Conservation (phyloP, 2,888 invertebrate species). For the Agriopis leucophaearia region DNA sequence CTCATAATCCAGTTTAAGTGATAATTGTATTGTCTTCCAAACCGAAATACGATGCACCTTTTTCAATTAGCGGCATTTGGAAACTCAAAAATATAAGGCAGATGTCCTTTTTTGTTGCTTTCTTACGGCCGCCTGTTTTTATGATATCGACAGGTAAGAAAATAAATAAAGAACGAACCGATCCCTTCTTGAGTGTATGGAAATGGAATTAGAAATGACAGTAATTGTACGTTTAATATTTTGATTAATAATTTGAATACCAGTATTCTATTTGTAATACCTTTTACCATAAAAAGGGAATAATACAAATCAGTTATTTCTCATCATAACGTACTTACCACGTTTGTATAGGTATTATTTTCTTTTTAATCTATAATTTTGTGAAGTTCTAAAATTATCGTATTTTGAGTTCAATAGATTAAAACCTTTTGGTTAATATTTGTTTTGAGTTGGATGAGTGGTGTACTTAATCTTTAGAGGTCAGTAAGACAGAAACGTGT, state of each 20-base stretch:
- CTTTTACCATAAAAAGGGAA: too few species aligned
- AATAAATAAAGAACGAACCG: slow-evolving; percentile 39
- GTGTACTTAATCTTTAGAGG: too few species aligned
- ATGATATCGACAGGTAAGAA: slow-evolving; percentile 66
- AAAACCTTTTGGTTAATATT: too few species aligned
- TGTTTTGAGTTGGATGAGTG: too few species aligned
- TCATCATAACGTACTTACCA: too few species aligned
- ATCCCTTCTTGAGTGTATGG: slow-evolving; percentile 8
- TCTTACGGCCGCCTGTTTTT: slow-evolving; percentile 51
- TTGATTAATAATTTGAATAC: background rate
- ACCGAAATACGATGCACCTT: slow-evolving; percentile 46
- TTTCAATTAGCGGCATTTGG: slow-evolving; percentile 69
- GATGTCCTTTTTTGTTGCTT: slow-evolving; percentile 56
- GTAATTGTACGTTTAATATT: slow-evolving; percentile 12
- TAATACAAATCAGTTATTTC: too few species aligned
- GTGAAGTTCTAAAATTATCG: too few species aligned
- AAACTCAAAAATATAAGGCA: slow-evolving; percentile 56
- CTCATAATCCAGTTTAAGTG: slow-evolving; percentile 28
- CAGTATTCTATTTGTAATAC: too few species aligned
- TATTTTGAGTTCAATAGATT: too few species aligned
- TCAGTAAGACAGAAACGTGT: too few species aligned
- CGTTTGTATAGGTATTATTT: too few species aligned
- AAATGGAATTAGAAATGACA: slow-evolving; percentile 22
- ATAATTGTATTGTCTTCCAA: slow-evolving; percentile 54
- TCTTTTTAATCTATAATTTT: too few species aligned